These are phyloP conservation scores for Orcinus orca DNA, from an alignment of 2,113 vertebrate genomes.

Conservation along the genomic window DNA sequence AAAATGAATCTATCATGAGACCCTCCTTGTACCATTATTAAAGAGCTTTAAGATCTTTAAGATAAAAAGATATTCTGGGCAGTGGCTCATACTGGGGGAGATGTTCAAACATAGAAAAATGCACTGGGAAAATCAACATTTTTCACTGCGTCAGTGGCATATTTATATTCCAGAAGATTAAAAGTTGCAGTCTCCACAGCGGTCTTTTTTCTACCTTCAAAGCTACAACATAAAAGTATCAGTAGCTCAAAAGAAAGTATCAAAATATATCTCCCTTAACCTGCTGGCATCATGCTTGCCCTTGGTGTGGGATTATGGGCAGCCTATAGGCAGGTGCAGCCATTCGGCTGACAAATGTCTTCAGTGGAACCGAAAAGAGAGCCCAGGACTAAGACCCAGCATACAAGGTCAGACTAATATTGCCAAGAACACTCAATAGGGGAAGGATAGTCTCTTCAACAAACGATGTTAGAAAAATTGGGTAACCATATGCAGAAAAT, in stretches of 20 bases:
- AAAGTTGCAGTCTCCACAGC: not conserved
- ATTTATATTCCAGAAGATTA: not conserved
- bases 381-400: not conserved
- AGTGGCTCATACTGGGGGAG: not conserved
- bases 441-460: not conserved
- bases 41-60: not conserved
- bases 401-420: no score
- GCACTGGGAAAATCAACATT: not conserved
- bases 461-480: not conserved
- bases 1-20: not conserved
- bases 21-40: not conserved
- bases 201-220: not conserved
- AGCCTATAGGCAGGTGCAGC: fast-evolving
- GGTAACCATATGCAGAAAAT: no score
- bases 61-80: not conserved
- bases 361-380: not conserved
- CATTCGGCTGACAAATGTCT: not conserved
- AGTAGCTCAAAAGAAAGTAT: not conserved
- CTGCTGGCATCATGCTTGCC: fast-evolving
- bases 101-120: not conserved
- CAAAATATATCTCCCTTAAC: fast-evolving
- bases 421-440: not conserved
- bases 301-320: not conserved
- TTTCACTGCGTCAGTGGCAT: not conserved
- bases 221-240: not conserved